Conservation (phyloP, 2,113 vertebrate genomes). For the Coreoperca whiteheadi region DNA sequence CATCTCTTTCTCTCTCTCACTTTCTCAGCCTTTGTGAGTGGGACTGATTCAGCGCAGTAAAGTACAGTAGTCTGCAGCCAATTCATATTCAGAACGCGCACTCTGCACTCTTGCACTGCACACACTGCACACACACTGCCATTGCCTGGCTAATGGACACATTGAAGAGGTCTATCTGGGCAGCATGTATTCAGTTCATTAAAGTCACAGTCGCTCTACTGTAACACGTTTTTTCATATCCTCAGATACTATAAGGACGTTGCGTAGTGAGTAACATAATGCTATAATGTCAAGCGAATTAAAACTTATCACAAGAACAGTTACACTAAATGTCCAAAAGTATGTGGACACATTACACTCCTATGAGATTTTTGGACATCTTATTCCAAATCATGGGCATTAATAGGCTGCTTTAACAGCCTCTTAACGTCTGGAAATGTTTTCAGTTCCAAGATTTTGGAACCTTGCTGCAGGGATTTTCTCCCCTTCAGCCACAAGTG, state of each 20-base stretch:
- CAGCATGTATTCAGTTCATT: slow-evolving; percentile 51
- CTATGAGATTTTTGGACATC: neutral
- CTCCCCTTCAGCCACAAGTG: neutral
- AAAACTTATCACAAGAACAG: neutral
- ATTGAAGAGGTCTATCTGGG: slow-evolving; percentile 41
- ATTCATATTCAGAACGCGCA: slow-evolving; percentile 69
- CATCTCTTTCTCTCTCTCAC: slow-evolving; percentile 50
- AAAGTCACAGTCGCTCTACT: slow-evolving; percentile 27
- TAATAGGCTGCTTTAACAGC: neutral
- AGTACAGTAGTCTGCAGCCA: slow-evolving; percentile 68
- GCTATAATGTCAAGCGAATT: slow-evolving; percentile 2
- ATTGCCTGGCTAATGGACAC: slow-evolving; percentile 61
- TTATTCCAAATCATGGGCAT: neutral
- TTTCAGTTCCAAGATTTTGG: neutral
- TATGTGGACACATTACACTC: neutral
- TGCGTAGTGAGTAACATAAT: neutral
- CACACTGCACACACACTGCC: slow-evolving; percentile 40
- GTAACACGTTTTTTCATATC: slow-evolving; percentile 6
- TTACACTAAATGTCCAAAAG: neutral
- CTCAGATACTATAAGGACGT: neutral
- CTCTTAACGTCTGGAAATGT: neutral
- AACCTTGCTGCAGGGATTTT: neutral
- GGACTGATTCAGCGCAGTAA: slow-evolving; percentile 49
- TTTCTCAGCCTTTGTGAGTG: slow-evolving; percentile 45
- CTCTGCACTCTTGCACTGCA: slow-evolving; percentile 36